These are phyloP conservation scores for Scelioninae gen. 1 DNA, from an alignment of 2,888 invertebrate species.

Conservation along the genomic window DNA sequence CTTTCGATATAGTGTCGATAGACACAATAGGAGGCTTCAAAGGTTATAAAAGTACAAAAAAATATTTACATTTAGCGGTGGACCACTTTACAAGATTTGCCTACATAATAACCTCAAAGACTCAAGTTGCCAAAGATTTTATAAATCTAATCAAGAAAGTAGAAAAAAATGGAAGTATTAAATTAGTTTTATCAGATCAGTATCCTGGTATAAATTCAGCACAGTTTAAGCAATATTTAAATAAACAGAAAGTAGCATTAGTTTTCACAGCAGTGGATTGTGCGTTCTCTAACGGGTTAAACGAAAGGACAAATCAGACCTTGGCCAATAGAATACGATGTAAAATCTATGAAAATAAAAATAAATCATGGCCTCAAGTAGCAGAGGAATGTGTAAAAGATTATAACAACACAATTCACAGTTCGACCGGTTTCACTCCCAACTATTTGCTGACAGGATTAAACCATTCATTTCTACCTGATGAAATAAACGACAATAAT, in stretches of 20 bases:
- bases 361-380: constrained; percentile 73
- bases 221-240: constrained; percentile 15
- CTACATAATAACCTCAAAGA: constrained; percentile 19
- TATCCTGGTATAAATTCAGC: constrained; percentile 24
- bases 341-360: constrained; percentile 73
- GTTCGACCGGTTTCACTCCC: constrained; percentile 72
- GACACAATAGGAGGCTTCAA: constrained; percentile 77
- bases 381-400: constrained; percentile 73
- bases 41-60: constrained; percentile 74
- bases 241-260: constrained; percentile 5
- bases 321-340: constrained; percentile 75
- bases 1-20: constrained; percentile 75
- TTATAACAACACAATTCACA: constrained; percentile 75
- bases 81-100: constrained; percentile 36
- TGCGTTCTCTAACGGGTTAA: constrained; percentile 69
- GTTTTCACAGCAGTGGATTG: neutral
- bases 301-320: constrained; percentile 72
- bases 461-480: constrained; percentile 58
- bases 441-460: constrained; percentile 72
- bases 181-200: constrained; percentile 18
- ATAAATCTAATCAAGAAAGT: constrained; percentile 21
- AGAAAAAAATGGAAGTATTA: constrained; percentile 1
- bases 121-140: constrained; percentile 24
- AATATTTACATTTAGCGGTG: constrained; percentile 64
- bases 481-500: constrained; percentile 59